These are phyloP conservation scores for Atractosteus spatula DNA, from an alignment of 2,113 vertebrate genomes.

Conservation along the genomic window DNA sequence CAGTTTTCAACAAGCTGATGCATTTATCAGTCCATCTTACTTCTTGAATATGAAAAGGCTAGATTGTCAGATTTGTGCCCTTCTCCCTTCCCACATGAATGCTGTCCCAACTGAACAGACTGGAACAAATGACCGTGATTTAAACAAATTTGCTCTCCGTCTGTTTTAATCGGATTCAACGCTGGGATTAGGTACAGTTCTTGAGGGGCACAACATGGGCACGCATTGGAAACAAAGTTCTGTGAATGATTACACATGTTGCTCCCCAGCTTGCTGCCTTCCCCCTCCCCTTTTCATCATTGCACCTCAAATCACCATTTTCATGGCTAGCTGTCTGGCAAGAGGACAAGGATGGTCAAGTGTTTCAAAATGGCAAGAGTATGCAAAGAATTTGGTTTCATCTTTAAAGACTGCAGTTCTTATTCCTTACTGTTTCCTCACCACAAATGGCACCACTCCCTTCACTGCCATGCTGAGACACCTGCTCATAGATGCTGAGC, in stretches of 20 bases:
- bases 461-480: conserved; percentile 1
- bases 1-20: too few species aligned
- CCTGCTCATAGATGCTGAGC: background rate
- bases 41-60: background rate
- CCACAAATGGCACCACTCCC: background rate
- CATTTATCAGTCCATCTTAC: background rate
- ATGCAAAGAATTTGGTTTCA: conserved; percentile 2
- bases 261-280: too few species aligned
- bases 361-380: background rate
- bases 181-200: background rate
- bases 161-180: conserved; percentile 8
- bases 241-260: conserved; percentile 8
- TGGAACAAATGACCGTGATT: conserved; percentile 32
- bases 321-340: background rate
- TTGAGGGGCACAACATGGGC: background rate
- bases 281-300: background rate
- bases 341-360: background rate
- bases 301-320: background rate
- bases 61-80: background rate
- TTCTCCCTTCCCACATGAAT: conserved; percentile 41
- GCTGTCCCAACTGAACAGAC: conserved; percentile 28
- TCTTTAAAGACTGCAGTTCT: background rate
- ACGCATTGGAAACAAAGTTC: background rate
- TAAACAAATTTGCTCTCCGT: conserved; percentile 29
- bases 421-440: background rate